Conservation (phyloP, 2,888 invertebrate genomes). For the Pilophorus perplexus region DNA sequence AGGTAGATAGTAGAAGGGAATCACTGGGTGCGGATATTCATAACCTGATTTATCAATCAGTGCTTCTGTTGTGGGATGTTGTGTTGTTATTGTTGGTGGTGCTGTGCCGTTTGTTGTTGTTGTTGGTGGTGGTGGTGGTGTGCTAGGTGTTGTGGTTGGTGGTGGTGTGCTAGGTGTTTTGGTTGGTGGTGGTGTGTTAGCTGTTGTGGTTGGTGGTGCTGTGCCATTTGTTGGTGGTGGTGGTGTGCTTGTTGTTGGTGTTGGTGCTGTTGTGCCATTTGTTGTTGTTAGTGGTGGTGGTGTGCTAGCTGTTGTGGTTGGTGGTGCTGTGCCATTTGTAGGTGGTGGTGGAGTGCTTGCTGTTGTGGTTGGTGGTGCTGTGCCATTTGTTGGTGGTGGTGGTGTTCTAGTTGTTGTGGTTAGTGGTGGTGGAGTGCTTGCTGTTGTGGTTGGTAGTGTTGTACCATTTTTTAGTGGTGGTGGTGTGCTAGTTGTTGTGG, state of each 20-base stretch:
- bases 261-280: too few relatives aligned
- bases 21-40: too few relatives aligned
- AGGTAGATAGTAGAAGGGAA: too few relatives aligned
- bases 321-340: too few relatives aligned
- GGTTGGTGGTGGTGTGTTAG: too few relatives aligned
- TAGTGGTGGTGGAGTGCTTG: not conserved
- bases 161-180: not conserved
- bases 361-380: not conserved
- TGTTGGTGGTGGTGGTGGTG: not conserved
- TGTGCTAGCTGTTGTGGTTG: too few relatives aligned
- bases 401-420: not conserved
- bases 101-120: not conserved
- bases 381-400: not conserved
- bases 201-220: too few relatives aligned
- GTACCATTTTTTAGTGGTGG: not conserved
- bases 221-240: too few relatives aligned
- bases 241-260: too few relatives aligned
- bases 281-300: too few relatives aligned
- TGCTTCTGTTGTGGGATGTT: not conserved
- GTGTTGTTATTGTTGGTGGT: slow-evolving; percentile 3
- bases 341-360: not conserved
- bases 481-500: not conserved
- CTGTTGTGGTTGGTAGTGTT: not conserved
- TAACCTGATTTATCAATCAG: too few relatives aligned
- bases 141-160: not conserved